Evolutionary conservation across 2,888 invertebrate genomes (phyloP), one percentile per base, ranked within the genome.

Genomic region (Chaetogeoica ovagalla): DNA sequence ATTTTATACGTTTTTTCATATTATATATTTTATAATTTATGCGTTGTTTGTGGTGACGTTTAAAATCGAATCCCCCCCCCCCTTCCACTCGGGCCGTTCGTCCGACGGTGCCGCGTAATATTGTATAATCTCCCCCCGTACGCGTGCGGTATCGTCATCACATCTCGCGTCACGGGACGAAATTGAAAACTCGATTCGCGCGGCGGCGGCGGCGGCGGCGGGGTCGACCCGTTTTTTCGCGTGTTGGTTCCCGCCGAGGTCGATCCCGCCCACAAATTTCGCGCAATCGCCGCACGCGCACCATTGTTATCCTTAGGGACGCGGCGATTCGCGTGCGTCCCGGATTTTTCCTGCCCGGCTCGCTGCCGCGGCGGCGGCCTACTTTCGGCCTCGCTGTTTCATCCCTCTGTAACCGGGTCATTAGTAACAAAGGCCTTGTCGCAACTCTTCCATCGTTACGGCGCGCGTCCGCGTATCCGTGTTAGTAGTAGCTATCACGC

Each of bases 261-360:
- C 11, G 62, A 55, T 70, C 63, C 79, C 79, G 71, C 79, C 79
- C 63, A 79, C 63, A 70, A 48, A 43, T 63, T 79, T 55, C 63
- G 63, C 79, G 79, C 79, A 79, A 79, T 71, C 79, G 79, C 79
- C 57, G n/a, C 79, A 71, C 79, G 65, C 30, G 21, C 52, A 71
- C n/a, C n/a, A n/a, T n/a, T n/a, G n/a, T n/a, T 57, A 65, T 79
- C 63, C 71, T 79, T 63, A 63, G 55, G 63, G 71, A 71, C 71
- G 15, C 43, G 57, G 15, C 43, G 57, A 71, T 79, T 79, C n/a
- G 23, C 65, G 70, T 15, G 39, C 71, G 70, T 65, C 79, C 79
- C 55, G 57, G 71, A 71, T 37, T 70, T 79, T 71, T 79, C 71
- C 69, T 79, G 71, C 70, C 79, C 55, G 70, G 79, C 62, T 21